Base-by-base conservation (phyloP, 2,797 vertebrate species). In the Harpagifer antarcticus region DNA sequence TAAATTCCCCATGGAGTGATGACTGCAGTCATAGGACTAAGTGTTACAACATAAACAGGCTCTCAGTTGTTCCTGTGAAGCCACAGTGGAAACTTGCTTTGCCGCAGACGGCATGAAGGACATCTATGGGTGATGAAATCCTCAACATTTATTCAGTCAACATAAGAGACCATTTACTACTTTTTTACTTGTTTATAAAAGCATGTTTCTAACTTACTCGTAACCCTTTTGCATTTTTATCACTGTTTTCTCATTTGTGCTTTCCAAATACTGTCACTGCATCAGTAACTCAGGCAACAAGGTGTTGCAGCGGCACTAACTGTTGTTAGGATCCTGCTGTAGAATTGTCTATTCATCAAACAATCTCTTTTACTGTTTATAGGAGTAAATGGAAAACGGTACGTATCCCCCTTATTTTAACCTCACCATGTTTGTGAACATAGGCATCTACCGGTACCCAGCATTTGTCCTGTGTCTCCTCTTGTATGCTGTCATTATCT, bases 361-460 rank as follows among this genome's bases (percentile, higher is more conserved):
- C 27, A 2, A 14, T 19, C 19, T 53, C 1, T 47, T 3, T 0
- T 7, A 3, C 11, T 64, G 23, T 68, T 5, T 70, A 0, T 50
- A n/a, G 37, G 23, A 6, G 37, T 49, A 14, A 63, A 89, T 92
- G 90, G 78, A 76, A 77, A 91, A 90, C 74, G 27, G 4, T 11
- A 78, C 79, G 20, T 1, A 47, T 27, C 69, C 80, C 0, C 9
- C 20, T 17, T 78, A 85, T 78, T 91, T 92, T 57, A 70, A 85
- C 27, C 76, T 91, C 44, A 91, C 89, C 0, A 81, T 90, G 76
- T 91, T 91, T 68, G 16, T 78, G 31, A 72, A 86, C 70, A 66
- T 86, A 14, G 79, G 85, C 60, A 50, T 72, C 31, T 82, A 80
- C 40, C 64, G 82, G 37, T 91, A 91, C 50, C 72, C 64, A 0